phyloP scores from a whole-genome alignment of 2,113 vertebrate species.

The Cebidichthys violaceus region DNA sequence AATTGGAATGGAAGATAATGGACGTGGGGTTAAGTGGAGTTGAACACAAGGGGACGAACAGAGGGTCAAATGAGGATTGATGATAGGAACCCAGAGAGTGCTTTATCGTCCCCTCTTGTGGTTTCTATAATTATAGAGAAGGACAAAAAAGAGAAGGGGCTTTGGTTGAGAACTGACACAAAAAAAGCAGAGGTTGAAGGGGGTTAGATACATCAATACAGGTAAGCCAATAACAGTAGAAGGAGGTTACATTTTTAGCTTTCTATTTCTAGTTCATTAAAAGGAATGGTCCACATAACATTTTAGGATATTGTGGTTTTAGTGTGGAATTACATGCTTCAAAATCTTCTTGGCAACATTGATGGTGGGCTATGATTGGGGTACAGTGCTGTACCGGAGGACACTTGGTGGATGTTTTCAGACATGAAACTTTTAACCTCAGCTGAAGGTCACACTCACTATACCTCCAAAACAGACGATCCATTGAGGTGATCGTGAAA shows the following conservation, averaged over 20 bases:
- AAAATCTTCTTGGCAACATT: background rate
- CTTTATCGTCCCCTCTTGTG: background rate
- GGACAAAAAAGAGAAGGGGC: background rate
- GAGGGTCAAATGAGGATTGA: background rate
- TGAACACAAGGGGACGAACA: background rate
- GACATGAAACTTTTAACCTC: background rate
- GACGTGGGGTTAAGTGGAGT: conserved; percentile 11
- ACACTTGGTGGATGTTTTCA: background rate
- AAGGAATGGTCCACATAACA: background rate
- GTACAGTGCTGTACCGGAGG: background rate
- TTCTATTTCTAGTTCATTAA: background rate
- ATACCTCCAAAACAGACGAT: background rate
- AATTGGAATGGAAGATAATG: conserved; percentile 9
- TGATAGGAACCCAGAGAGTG: background rate
- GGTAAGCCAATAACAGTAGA: background rate
- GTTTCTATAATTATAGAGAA: conserved; percentile 1
- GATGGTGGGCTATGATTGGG: background rate
- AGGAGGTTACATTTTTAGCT: background rate
- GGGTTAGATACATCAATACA: background rate
- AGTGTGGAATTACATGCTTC: background rate
- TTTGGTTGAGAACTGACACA: background rate
- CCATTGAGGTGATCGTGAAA: background rate
- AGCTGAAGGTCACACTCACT: background rate
- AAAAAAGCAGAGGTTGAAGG: background rate
- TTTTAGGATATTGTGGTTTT: background rate